Percentiles rank a stretch among this genome's conserved stretches.
These are phyloP conservation scores for Addax nasomaculatus DNA, from an alignment of 2,113 vertebrate species.

Conservation along the genomic window DNA sequence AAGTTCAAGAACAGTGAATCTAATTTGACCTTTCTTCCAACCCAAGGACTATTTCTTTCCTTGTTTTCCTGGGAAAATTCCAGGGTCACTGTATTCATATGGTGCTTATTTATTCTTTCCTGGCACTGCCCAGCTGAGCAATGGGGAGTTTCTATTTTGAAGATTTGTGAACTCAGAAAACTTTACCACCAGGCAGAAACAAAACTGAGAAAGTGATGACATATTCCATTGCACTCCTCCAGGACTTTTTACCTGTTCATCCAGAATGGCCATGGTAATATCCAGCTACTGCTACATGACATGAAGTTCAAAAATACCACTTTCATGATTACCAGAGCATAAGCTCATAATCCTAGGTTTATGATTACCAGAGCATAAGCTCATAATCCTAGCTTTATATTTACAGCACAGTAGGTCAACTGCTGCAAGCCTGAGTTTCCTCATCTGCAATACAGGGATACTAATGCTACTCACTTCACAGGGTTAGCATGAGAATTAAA, in stretches of 20 bases:
- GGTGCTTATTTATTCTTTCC: neutral
- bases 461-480: neutral
- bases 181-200: neutral
- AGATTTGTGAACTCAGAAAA: neutral
- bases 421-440: neutral
- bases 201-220: neutral
- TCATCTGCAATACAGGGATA: neutral
- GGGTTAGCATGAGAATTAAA: conserved; percentile 1
- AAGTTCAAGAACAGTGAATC: neutral
- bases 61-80: neutral
- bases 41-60: neutral
- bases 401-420: neutral
- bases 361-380: neutral
- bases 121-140: neutral
- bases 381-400: neutral
- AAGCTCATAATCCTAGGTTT: neutral
- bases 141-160: neutral
- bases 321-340: neutral
- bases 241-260: neutral
- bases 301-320: neutral
- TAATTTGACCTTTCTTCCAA: neutral
- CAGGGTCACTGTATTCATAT: neutral
- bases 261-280: neutral
- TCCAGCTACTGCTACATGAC: neutral
- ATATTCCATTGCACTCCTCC: neutral